These are phyloP conservation scores for Cheilinus undulatus DNA, from an alignment of 2,113 vertebrate species.

Conservation along the genomic window DNA sequence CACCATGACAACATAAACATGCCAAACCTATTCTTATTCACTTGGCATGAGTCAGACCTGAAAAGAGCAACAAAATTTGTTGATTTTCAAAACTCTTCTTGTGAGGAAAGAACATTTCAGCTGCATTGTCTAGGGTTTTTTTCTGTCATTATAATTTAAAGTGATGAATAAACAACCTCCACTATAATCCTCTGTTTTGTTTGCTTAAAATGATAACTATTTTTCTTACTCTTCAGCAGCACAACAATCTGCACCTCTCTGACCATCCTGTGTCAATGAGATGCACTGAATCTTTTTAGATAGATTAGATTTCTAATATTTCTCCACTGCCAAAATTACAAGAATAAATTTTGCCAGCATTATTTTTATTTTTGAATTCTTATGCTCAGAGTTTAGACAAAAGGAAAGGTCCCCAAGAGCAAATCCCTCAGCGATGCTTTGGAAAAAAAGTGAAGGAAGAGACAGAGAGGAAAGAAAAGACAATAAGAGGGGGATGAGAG, in stretches of 20 bases:
- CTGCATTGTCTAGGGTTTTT: not conserved
- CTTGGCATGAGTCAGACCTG: no score
- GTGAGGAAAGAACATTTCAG: slow-evolving; percentile 7
- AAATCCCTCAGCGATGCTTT: slow-evolving; percentile 31
- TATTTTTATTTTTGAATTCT: slow-evolving; percentile 16
- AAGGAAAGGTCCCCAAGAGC: slow-evolving; percentile 27
- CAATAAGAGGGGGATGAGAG: slow-evolving; percentile 29
- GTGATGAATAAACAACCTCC: slow-evolving; percentile 6
- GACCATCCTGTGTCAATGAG: slow-evolving; percentile 40
- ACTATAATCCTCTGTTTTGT: not conserved
- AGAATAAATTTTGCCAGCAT: slow-evolving; percentile 1
- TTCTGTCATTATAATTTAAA: not conserved
- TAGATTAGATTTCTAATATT: slow-evolving; percentile 24
- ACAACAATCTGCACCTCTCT: slow-evolving; percentile 33
- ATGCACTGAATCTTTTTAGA: slow-evolving; percentile 46
- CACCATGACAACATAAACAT: no score
- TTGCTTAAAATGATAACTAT: not conserved
- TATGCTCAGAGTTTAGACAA: slow-evolving; percentile 21
- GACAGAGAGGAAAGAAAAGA: slow-evolving; percentile 32
- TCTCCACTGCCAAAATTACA: slow-evolving; percentile 24
- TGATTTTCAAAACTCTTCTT: no score
- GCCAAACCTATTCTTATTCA: no score
- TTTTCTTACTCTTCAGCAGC: not conserved
- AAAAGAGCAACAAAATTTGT: no score
- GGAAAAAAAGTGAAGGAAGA: slow-evolving; percentile 15